Conservation (phyloP, 1,140 invertebrate species). For the Drosophila santomea region DNA sequence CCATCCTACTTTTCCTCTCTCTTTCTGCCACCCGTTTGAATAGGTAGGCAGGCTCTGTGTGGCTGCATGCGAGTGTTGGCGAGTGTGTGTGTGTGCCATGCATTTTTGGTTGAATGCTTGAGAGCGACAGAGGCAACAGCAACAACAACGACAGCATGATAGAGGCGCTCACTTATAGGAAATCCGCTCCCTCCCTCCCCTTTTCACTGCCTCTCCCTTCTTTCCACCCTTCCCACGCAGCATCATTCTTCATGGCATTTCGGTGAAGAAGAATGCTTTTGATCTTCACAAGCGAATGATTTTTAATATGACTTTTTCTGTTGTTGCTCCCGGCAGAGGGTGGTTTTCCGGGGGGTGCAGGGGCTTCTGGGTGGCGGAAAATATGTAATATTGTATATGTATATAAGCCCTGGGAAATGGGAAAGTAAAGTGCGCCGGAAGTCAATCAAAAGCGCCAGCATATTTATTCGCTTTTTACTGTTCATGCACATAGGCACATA, state of each 20-base stretch:
- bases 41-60: constrained; percentile 56
- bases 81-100: constrained; percentile 47
- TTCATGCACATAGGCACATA: neutral
- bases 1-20: neutral
- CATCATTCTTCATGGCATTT: constrained; percentile 80
- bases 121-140: constrained; percentile 28
- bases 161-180: constrained; percentile 56
- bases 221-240: constrained; percentile 6
- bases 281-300: constrained; percentile 84
- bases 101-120: constrained; percentile 77
- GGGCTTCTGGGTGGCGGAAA: neutral
- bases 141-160: constrained; percentile 33
- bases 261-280: constrained; percentile 84
- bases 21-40: constrained; percentile 24
- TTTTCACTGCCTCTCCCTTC: neutral
- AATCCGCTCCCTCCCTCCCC: constrained; percentile 14
- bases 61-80: constrained; percentile 13
- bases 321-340: constrained; percentile 12
- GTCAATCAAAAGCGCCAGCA: constrained; percentile 60
- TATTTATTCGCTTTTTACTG: constrained; percentile 23
- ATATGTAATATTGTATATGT: too few species aligned
- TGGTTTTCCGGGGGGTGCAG: neutral
- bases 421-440: constrained; percentile 51
- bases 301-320: constrained; percentile 82
- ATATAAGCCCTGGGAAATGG: constrained; percentile 24